These are phyloP conservation scores for Spheniscus mendiculus DNA, from an alignment of 2,113 vertebrate species.

Conservation along the genomic window DNA sequence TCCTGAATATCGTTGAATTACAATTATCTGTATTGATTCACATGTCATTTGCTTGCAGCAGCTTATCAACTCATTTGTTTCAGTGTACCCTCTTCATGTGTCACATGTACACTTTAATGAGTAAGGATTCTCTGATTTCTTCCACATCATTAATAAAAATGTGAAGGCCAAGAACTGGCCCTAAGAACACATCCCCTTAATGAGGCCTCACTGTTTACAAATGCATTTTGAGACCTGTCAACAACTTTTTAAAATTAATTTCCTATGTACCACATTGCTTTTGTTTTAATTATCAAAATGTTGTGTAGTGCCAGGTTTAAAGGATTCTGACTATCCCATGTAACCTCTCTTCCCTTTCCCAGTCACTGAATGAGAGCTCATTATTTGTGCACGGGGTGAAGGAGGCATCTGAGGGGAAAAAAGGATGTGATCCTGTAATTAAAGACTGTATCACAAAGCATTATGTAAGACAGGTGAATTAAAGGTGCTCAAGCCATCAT, in stretches of 20 bases:
- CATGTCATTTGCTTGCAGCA: not conserved
- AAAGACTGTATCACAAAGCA: not conserved
- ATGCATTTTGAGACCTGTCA: not conserved
- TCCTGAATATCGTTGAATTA: conserved; percentile 5
- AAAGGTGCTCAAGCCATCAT: not conserved
- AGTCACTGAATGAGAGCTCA: not conserved
- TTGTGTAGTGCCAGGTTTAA: not conserved
- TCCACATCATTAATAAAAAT: not conserved
- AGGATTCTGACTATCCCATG: not conserved
- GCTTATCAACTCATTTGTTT: conserved; percentile 7
- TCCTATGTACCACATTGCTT: not conserved
- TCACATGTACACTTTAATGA: not conserved
- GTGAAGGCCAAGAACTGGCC: not conserved
- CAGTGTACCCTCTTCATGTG: not conserved
- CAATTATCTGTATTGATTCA: conserved; percentile 4
- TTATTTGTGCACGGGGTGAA: not conserved
- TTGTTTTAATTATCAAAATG: not conserved
- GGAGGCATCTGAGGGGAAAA: not conserved
- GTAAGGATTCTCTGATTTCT: not conserved
- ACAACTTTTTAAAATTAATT: not conserved
- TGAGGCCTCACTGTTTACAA: not conserved
- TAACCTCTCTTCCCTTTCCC: not conserved
- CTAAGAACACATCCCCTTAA: not conserved
- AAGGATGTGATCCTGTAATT: not conserved
- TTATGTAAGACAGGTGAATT: not conserved